Evolutionary conservation across 2,888 invertebrate genomes (phyloP).

Genomic region (Augochlorella aurata): DNA sequence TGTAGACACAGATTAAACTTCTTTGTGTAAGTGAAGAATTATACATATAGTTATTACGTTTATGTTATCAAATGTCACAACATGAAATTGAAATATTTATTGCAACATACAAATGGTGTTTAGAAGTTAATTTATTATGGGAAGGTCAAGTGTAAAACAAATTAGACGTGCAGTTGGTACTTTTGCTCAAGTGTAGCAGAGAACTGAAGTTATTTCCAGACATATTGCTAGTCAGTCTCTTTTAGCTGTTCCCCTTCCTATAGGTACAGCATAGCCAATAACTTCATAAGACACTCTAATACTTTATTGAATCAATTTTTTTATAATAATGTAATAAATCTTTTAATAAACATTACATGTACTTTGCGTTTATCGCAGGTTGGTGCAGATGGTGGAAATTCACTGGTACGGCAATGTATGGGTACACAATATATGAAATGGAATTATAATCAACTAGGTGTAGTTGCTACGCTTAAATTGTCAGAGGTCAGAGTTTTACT

Average conservation of each 20-base stretch:
- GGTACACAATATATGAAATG: slow-evolving; percentile 90
- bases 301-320: not conserved
- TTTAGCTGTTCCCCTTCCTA: slow-evolving; percentile 56
- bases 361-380: slow-evolving; percentile 84
- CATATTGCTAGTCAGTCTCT: slow-evolving; percentile 65
- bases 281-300: slow-evolving; percentile 1
- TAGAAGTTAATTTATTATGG: not conserved
- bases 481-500: slow-evolving; percentile 85
- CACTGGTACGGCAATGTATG: slow-evolving; percentile 92
- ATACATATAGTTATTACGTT: not conserved
- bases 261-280: slow-evolving; percentile 38
- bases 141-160: slow-evolving; percentile 14
- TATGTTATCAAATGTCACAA: too few species aligned
- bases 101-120: not conserved
- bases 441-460: slow-evolving; percentile 94
- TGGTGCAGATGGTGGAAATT: slow-evolving; percentile 97
- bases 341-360: not conserved
- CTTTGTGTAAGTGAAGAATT: not conserved
- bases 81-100: slow-evolving; percentile 11
- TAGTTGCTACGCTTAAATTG: slow-evolving; percentile 95
- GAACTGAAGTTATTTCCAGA: slow-evolving; percentile 77
- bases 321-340: not conserved
- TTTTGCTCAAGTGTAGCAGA: slow-evolving; percentile 63
- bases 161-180: slow-evolving; percentile 29
- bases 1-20: not conserved